Percentiles rank a stretch among this genome's conserved stretches.
Evolutionary conservation across 1,140 invertebrate species (phyloP).

Genomic region (Lasaia peninsularis): DNA sequence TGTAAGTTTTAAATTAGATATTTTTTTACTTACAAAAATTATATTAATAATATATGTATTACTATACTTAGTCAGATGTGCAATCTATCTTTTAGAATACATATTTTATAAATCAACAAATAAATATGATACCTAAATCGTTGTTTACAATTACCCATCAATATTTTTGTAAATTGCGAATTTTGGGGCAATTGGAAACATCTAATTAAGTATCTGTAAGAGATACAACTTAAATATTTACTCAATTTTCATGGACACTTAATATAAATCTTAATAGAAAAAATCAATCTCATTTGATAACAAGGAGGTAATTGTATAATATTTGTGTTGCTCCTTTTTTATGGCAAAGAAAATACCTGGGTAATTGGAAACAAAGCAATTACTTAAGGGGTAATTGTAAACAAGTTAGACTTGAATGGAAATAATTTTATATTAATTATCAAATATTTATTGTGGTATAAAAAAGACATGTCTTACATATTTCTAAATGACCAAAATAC

Average conservation of each 20-base stretch:
- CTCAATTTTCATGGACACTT: background rate
- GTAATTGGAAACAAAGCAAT: no score
- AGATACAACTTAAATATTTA: background rate
- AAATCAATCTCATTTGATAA: background rate
- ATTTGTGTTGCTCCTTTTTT: background rate
- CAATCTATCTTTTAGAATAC: background rate
- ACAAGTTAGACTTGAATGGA: no score
- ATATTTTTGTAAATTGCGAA: background rate
- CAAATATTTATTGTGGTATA: no score
- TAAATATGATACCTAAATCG: background rate
- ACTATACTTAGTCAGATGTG: background rate
- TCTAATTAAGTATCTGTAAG: background rate
- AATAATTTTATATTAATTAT: no score
- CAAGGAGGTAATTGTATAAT: background rate
- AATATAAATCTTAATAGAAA: background rate
- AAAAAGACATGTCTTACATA: no score
- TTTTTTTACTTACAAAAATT: no score
- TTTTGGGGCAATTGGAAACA: background rate
- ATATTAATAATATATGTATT: no score
- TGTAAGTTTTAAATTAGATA: no score
- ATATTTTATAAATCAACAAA: background rate
- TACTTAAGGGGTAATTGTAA: no score
- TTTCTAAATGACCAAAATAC: no score
- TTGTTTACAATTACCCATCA: background rate
- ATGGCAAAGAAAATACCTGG: no score